Evolutionary conservation across 2,113 vertebrate genomes (phyloP).

Genomic region (Cygnus buccinator): DNA sequence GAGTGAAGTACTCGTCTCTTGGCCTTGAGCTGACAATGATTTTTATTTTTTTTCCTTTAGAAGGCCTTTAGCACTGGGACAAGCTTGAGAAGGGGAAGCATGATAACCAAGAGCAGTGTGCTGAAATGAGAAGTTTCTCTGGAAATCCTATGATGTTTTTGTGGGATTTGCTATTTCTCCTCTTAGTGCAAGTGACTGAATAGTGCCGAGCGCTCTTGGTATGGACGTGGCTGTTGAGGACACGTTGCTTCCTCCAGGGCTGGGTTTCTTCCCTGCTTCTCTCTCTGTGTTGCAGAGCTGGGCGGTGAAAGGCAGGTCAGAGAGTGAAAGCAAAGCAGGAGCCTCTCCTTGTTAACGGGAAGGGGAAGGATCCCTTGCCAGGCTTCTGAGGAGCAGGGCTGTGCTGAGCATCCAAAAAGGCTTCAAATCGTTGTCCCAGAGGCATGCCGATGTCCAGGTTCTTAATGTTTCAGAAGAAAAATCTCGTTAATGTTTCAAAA

Average conservation of each 20-base stretch:
- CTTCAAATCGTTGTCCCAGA: not conserved
- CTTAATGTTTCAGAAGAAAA: not conserved
- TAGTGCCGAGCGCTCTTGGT: accelerated
- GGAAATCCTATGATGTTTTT: not conserved
- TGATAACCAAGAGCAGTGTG: not conserved
- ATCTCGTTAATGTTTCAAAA: accelerated
- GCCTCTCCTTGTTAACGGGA: accelerated
- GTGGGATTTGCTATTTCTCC: not conserved
- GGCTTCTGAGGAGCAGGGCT: not conserved
- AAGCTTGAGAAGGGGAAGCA: not conserved
- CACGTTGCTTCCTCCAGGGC: accelerated
- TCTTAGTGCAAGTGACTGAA: not conserved
- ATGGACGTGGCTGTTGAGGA: not conserved
- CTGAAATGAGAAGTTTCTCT: not conserved
- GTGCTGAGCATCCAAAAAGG: not conserved
- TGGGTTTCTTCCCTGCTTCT: not conserved
- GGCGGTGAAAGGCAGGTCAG: not conserved
- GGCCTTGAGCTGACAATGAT: not conserved
- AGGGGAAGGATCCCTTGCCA: not conserved
- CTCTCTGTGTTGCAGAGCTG: accelerated
- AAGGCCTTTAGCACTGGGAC: not conserved
- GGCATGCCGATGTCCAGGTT: not conserved
- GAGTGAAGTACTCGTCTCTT: not conserved
- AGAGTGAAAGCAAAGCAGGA: not conserved
- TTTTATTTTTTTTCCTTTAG: not conserved